Evolutionary conservation across 2,888 invertebrate genomes (phyloP).

Genomic region (Liposcelis brunnea): DNA sequence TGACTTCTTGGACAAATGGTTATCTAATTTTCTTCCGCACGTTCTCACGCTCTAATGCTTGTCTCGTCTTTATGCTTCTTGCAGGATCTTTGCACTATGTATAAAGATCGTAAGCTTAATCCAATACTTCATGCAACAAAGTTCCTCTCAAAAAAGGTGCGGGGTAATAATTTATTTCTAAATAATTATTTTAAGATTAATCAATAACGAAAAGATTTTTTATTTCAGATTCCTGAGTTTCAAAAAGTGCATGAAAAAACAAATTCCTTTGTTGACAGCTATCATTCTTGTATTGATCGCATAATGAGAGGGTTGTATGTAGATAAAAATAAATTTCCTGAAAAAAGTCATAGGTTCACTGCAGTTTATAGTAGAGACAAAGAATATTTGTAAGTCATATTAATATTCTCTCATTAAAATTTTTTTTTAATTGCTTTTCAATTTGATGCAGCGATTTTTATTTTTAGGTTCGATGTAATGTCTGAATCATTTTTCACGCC

Average conservation of each 20-base stretch:
- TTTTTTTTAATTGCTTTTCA: constrained; percentile 8
- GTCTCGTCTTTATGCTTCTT: constrained; percentile 19
- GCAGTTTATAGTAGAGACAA: constrained; percentile 81
- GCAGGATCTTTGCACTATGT: constrained; percentile 44
- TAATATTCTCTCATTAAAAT: constrained; percentile 6
- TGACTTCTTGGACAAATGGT: too few species aligned
- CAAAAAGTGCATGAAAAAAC: constrained; percentile 42
- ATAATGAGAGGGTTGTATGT: constrained; percentile 43
- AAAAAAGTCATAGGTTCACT: constrained; percentile 60
- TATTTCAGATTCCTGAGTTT: constrained; percentile 39
- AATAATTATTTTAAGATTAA: constrained; percentile 4
- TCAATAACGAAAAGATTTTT: constrained; percentile 8
- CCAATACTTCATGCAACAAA: constrained; percentile 11
- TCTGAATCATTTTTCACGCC: constrained; percentile 73
- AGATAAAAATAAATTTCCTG: constrained; percentile 55
- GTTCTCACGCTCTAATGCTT: too few species aligned
- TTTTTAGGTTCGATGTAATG: constrained; percentile 59
- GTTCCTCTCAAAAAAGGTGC: constrained; percentile 12
- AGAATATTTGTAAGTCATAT: constrained; percentile 65
- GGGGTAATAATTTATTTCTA: not conserved
- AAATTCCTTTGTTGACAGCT: constrained; percentile 36
- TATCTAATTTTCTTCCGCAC: too few species aligned
- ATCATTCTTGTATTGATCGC: constrained; percentile 37
- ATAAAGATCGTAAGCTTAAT: constrained; percentile 28
- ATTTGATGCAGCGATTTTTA: too few species aligned